These are phyloP conservation scores for Rattus rattus DNA, from an alignment of 2,113 vertebrate species.

Conservation along the genomic window DNA sequence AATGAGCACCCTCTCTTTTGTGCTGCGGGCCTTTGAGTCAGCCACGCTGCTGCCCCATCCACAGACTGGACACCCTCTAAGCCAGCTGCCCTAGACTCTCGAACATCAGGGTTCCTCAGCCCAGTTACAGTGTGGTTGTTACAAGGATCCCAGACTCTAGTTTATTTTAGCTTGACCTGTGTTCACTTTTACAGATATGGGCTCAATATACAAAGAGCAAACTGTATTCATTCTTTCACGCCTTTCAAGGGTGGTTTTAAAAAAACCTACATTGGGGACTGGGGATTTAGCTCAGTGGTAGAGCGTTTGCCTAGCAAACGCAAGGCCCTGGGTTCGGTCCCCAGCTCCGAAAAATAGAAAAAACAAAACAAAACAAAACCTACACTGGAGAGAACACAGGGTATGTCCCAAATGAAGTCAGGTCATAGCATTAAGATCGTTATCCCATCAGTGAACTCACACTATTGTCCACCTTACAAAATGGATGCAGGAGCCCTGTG, in stretches of 20 bases:
- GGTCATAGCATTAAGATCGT: background rate
- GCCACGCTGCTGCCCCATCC: constrained; percentile 28
- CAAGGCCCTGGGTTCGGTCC: no score
- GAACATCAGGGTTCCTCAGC: background rate
- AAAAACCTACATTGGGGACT: background rate
- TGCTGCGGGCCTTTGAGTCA: constrained; percentile 84
- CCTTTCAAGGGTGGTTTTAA: no score
- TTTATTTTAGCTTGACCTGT: no score
- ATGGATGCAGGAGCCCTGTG: background rate
- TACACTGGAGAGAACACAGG: background rate
- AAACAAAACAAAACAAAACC: no score
- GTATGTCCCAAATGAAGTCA: background rate
- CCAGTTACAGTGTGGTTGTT: no score
- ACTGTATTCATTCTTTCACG: no score
- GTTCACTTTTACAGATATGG: no score
- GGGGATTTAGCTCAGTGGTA: no score
- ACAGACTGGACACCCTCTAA: background rate
- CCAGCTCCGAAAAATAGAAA: no score
- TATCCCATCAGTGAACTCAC: background rate
- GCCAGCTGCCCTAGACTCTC: constrained; percentile 4
- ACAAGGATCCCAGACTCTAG: no score
- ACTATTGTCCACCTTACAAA: background rate
- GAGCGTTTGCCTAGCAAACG: no score
- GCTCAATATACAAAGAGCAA: no score
- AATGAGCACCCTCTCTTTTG: constrained; percentile 78